These are phyloP conservation scores for Microtus oregoni DNA, from an alignment of 2,113 vertebrate genomes.

Conservation along the genomic window DNA sequence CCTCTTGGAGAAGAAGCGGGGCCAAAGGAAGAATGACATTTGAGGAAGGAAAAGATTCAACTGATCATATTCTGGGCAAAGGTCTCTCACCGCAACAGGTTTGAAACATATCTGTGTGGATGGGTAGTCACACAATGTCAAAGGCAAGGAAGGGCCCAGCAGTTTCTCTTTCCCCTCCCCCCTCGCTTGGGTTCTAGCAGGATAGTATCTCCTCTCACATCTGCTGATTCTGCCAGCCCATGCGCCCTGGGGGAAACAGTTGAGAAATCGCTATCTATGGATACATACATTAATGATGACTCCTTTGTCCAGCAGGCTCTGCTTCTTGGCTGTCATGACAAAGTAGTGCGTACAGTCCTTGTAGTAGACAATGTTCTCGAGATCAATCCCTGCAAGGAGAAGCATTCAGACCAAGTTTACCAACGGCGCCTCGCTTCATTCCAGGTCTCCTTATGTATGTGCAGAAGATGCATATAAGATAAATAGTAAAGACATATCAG, in stretches of 20 bases:
- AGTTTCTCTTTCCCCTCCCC: background rate
- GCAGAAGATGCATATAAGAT: background rate
- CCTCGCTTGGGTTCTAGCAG: background rate
- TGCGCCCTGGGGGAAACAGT: background rate
- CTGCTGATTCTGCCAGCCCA: background rate
- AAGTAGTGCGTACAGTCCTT: slow-evolving; percentile 99
- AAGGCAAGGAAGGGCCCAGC: background rate
- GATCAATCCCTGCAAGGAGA: slow-evolving; percentile 93
- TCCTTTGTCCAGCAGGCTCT: slow-evolving; percentile 97
- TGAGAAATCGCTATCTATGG: background rate
- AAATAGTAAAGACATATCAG: background rate
- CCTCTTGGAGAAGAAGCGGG: background rate
- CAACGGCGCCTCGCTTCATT: background rate
- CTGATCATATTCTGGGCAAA: background rate
- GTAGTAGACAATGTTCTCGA: slow-evolving; percentile 99
- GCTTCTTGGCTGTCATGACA: slow-evolving; percentile 99
- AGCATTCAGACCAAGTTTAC: background rate
- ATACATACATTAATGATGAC: slow-evolving; percentile 94
- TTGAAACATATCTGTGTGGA: background rate
- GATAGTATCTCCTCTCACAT: background rate
- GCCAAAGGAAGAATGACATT: background rate
- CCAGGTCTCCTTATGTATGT: background rate
- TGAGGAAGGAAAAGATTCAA: background rate
- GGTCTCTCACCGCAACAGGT: background rate
- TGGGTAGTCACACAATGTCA: fast-evolving